Evolutionary conservation across 2,797 vertebrate species (phyloP), one percentile per base, ranked within the genome.

Genomic region (Acanthornis magna): DNA sequence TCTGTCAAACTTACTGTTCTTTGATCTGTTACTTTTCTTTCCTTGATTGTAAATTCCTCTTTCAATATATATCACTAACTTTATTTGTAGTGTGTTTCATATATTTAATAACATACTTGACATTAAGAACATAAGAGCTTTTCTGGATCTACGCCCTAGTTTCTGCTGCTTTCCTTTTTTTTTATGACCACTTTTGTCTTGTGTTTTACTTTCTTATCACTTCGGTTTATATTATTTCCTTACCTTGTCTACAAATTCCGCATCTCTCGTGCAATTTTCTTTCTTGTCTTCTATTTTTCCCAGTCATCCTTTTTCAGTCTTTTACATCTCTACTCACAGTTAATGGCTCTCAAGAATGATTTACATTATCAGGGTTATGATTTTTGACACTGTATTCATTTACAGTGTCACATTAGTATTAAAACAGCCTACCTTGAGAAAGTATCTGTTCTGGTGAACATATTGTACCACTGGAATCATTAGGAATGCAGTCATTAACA

Each of bases 101-200:
- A 43, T 57, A 65, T 82, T 85, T 91, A 88, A 58, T 85, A 90
- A 82, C 32, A 58, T 72, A 47, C 16, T 94, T 88, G 50, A 71
- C 34, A 53, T 80, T 85, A 68, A 89, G 40, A 65, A 70, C 73
- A 36, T 89, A 96, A 96, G 85, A 93, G 79, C 87, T 95, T 95
- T 94, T 89, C 89, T 93, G 87, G 87, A 89, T 73, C 40, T 30
- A 38, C 0, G 79, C 89, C 82, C 40, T 60, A 12, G 22, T 66
- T 51, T 71, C 58, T 78, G 29, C 34, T 89, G 43, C 40, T 66
- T 80, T 72, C 32, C 29, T 70, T 79, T 89, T 89, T 36, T 89
- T 92, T 93, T 80, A 94, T 85, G 71, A 66, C 23, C 4, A 11
- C 51, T 94, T 93, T 89, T 30, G 81, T 93, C 58, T 88, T 66